phyloP scores from a whole-genome alignment of 2,113 vertebrate species.

The Periophthalmodon schlosseri region DNA sequence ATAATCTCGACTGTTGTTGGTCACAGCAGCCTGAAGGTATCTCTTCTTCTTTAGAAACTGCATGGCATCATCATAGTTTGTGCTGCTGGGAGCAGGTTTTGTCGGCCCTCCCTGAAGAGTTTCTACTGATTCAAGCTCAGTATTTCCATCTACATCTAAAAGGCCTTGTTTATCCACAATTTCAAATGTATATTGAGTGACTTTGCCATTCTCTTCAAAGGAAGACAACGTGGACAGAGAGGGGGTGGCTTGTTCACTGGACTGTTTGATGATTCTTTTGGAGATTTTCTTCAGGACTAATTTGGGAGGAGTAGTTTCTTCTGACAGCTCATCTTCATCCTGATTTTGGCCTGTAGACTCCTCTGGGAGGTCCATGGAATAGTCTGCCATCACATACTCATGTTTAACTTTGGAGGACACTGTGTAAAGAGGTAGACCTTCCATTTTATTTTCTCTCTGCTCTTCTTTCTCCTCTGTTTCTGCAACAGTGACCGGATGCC shows the following conservation, averaged over 20 bases:
- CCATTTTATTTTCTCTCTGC: constrained; percentile 83
- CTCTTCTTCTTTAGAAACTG: constrained; percentile 98
- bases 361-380: constrained; percentile 90
- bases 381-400: constrained; percentile 92
- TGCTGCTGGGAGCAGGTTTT: constrained; percentile 91
- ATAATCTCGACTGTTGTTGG: constrained; percentile 87
- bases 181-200: constrained; percentile 91
- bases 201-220: constrained; percentile 90
- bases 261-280: constrained; percentile 88
- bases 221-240: constrained; percentile 86
- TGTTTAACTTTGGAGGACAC: constrained; percentile 94
- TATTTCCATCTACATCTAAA: constrained; percentile 84
- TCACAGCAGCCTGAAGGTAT: constrained; percentile 89
- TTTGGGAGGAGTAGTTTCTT: constrained; percentile 88
- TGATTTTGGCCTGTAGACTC: constrained; percentile 79
- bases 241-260: constrained; percentile 80
- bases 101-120: constrained; percentile 86
- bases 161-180: constrained; percentile 93
- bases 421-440: constrained; percentile 88
- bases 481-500: constrained; percentile 30
- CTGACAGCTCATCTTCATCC: constrained; percentile 79
- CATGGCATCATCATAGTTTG: constrained; percentile 98
- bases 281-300: constrained; percentile 93
- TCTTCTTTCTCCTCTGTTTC: constrained; percentile 81
- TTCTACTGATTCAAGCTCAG: constrained; percentile 89